Percentiles rank a stretch among this genome's conserved stretches.
Conservation (phyloP, 2,797 vertebrate genomes). For the Urophycis tenuis region DNA sequence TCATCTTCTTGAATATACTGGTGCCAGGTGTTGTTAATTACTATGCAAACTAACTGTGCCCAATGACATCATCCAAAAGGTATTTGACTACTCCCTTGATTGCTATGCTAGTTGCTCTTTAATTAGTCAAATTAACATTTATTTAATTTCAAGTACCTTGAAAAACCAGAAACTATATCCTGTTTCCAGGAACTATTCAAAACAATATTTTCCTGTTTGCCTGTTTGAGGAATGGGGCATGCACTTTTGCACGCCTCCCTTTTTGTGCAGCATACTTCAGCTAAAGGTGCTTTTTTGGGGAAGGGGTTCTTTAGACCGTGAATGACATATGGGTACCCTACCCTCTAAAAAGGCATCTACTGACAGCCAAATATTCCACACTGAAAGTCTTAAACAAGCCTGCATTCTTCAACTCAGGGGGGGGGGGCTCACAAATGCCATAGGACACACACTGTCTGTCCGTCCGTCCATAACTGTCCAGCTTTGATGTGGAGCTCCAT, state of each 20-base stretch:
- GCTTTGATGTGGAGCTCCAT: conserved; percentile 53
- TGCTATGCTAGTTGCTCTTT: neutral
- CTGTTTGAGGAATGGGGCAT: neutral
- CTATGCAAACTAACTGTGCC: neutral
- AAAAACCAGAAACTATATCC: no score
- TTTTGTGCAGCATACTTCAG: neutral
- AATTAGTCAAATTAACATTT: neutral
- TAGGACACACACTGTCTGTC: conserved; percentile 24
- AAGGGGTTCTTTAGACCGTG: conserved; percentile 12
- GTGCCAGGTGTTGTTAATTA: neutral
- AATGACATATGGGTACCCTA: conserved; percentile 18
- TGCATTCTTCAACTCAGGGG: conserved; percentile 40
- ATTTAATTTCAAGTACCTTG: neutral
- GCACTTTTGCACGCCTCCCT: neutral
- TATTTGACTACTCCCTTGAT: neutral
- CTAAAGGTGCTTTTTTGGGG: neutral
- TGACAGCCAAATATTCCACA: conserved; percentile 13
- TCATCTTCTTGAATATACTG: neutral
- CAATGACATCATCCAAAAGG: neutral
- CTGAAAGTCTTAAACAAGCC: conserved; percentile 45
- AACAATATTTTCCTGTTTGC: neutral
- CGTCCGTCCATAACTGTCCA: conserved; percentile 27
- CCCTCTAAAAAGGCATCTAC: conserved; percentile 9
- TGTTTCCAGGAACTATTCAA: no score
- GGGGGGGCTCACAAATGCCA: conserved; percentile 21